These are phyloP conservation scores for Ranitomeya imitator DNA, from an alignment of 2,113 vertebrate species.

Conservation along the genomic window DNA sequence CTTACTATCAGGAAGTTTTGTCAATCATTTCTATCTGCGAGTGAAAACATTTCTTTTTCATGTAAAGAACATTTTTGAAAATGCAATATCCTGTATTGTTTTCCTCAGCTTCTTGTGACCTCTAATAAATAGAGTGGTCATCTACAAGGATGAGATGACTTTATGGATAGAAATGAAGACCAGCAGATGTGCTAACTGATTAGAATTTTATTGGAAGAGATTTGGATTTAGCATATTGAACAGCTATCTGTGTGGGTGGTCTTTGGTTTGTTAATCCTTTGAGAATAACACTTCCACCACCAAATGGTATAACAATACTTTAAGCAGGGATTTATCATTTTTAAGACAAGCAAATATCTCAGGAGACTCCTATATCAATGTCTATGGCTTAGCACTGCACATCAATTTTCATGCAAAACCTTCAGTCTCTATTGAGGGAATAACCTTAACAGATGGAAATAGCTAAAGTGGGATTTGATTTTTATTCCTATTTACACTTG, in stretches of 20 bases:
- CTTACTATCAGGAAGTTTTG: not conserved
- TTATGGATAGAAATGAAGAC: constrained; percentile 28
- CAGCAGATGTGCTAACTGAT: constrained; percentile 51
- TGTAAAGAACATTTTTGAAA: not conserved
- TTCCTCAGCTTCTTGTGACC: not conserved
- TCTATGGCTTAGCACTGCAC: constrained; percentile 18
- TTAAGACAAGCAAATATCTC: constrained; percentile 29
- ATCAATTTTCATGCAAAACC: constrained; percentile 29
- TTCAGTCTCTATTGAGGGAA: not conserved
- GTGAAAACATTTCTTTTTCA: not conserved
- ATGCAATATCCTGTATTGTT: constrained; percentile 11
- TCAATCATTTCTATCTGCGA: not conserved
- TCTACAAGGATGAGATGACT: constrained; percentile 41
- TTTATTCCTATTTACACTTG: not conserved
- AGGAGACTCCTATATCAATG: constrained; percentile 40
- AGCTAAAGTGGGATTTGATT: constrained; percentile 8
- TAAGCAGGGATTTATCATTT: constrained; percentile 41
- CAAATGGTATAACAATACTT: constrained; percentile 34
- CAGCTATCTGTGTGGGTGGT: constrained; percentile 35
- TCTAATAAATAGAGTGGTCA: not conserved
- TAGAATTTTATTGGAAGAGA: constrained; percentile 46
- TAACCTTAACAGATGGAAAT: constrained; percentile 37
- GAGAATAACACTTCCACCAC: constrained; percentile 32
- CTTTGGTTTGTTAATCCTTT: constrained; percentile 19
- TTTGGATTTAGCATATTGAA: constrained; percentile 29